Conservation (phyloP, 1,140 invertebrate species). For the Hypothenemus hampei region DNA sequence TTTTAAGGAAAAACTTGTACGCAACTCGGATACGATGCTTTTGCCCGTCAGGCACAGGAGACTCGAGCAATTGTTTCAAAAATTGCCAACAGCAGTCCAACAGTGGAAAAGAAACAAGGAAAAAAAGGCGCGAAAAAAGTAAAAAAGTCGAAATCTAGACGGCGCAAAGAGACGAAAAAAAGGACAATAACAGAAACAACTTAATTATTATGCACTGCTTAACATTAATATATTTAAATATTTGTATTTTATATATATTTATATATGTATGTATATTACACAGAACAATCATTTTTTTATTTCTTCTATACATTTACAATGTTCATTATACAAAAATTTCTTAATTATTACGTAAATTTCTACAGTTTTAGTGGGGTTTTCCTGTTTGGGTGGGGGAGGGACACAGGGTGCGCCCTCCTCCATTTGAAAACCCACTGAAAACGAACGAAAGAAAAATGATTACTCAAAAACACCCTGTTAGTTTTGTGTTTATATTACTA, state of each 20-base stretch:
- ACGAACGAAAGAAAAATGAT: constrained; percentile 1
- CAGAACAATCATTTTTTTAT: constrained; percentile 18
- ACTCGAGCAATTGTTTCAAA: no score
- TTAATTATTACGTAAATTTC: no score
- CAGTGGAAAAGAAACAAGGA: no score
- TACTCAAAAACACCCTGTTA: constrained; percentile 23
- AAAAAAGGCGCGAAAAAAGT: no score
- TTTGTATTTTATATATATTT: no score
- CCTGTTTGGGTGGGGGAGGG: background rate
- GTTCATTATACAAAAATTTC: constrained; percentile 17
- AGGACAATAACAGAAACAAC: no score
- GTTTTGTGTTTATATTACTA: constrained; percentile 14
- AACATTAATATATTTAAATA: constrained; percentile 28
- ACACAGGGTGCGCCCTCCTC: background rate
- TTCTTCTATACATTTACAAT: constrained; percentile 20
- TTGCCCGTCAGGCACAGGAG: constrained; percentile 43
- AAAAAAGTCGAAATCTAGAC: no score
- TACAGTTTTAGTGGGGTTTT: constrained; percentile 15
- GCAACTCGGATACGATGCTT: constrained; percentile 51
- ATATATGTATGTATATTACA: no score
- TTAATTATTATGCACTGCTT: constrained; percentile 25
- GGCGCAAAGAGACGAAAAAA: no score
- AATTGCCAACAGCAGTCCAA: no score
- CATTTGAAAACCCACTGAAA: background rate
- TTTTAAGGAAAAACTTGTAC: constrained; percentile 45